phyloP scores from a whole-genome alignment of 2,113 vertebrate species.

The Sphaerodactylus townsendi region DNA sequence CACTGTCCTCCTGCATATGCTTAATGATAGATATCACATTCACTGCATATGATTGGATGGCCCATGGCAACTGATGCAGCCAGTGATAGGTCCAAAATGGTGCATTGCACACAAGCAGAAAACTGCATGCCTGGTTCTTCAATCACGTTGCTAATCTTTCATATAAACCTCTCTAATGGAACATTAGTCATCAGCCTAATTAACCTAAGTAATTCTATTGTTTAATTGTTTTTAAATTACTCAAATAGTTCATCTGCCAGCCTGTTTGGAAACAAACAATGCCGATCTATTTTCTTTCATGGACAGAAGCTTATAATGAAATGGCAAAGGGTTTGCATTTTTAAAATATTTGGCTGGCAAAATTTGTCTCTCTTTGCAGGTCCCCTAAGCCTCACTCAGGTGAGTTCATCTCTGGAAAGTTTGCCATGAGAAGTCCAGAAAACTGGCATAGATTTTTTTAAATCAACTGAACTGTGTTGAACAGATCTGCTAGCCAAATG shows the following conservation, averaged over 20 bases:
- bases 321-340: conserved; percentile 52
- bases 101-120: not conserved
- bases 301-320: conserved; percentile 52
- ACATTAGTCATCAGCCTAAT: conserved; percentile 9
- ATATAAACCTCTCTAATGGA: not conserved
- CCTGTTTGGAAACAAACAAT: conserved; percentile 61
- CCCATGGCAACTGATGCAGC: not conserved
- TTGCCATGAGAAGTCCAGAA: conserved; percentile 34
- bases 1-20: not conserved
- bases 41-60: not conserved
- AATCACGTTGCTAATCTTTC: not conserved
- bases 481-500: conserved; percentile 42
- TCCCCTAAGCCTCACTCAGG: conserved; percentile 42
- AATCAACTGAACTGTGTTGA: conserved; percentile 29
- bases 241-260: conserved; percentile 37
- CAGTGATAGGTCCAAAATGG: not conserved
- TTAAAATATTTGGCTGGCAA: conserved; percentile 49
- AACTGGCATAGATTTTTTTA: conserved; percentile 44
- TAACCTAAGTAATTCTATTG: conserved; percentile 27
- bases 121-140: not conserved
- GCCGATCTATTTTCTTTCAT: conserved; percentile 52
- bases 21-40: not conserved
- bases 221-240: conserved; percentile 53
- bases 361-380: conserved; percentile 38
- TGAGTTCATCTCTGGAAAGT: conserved; percentile 47